These are phyloP conservation scores for Sarcophaga peregrina DNA, from an alignment of 1,140 invertebrate species.

Conservation along the genomic window DNA sequence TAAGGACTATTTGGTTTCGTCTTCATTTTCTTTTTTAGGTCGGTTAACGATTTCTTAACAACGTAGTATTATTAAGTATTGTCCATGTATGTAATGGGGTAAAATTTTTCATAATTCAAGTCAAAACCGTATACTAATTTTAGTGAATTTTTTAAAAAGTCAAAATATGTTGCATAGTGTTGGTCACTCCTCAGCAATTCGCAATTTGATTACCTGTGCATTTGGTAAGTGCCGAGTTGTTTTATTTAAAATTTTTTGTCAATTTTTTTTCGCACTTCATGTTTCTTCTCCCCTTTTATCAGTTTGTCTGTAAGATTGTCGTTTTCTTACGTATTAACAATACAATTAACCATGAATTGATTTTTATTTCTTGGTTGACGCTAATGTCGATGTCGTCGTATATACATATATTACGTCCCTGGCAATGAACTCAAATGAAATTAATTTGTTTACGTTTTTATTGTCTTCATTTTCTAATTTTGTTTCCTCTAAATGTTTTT, in stretches of 20 bases:
- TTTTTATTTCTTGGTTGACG: neutral
- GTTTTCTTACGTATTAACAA: neutral
- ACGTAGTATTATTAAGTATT: too few species aligned
- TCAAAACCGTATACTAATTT: too few species aligned
- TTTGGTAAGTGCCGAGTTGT: neutral
- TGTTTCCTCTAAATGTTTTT: neutral
- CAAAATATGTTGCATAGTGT: too few species aligned
- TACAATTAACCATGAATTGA: neutral
- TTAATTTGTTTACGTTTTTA: conserved; percentile 1
- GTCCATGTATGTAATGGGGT: too few species aligned
- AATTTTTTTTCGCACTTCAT: neutral
- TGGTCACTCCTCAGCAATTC: too few species aligned
- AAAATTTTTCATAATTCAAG: too few species aligned
- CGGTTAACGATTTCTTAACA: too few species aligned
- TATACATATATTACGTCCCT: neutral
- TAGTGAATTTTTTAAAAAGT: too few species aligned
- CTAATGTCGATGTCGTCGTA: neutral
- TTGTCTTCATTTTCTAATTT: neutral
- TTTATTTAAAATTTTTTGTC: neutral
- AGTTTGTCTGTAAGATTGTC: neutral
- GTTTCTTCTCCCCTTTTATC: neutral
- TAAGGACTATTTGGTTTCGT: too few species aligned
- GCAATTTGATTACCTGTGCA: too few species aligned
- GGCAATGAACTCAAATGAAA: neutral
- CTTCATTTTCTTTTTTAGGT: too few species aligned